Percentiles rank a stretch among this genome's conserved stretches.
Evolutionary conservation across 1,140 invertebrate genomes (phyloP).

Genomic region (Drosophila lowei): DNA sequence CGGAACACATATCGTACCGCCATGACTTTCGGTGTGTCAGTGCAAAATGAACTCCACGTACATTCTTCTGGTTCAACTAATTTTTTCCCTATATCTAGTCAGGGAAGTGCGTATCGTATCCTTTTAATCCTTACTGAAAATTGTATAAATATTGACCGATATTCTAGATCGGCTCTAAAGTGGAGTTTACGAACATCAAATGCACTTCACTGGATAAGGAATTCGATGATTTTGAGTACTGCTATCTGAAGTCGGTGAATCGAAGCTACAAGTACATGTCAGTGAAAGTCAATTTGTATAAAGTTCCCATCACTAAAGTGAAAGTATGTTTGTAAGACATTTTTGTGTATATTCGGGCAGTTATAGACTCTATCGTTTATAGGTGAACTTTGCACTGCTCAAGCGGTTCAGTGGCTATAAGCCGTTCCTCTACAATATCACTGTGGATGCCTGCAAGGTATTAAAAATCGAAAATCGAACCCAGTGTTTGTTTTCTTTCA

Average conservation of each 20-base stretch:
- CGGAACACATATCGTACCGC: too few species aligned
- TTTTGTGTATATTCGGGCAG: not conserved
- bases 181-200: conserved; percentile 41
- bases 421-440: conserved; percentile 35
- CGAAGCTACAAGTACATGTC: conserved; percentile 35
- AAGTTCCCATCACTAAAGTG: conserved; percentile 11
- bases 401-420: conserved; percentile 26
- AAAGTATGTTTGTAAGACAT: conserved; percentile 2
- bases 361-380: not conserved
- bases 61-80: too few species aligned
- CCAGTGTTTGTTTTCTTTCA: conserved; percentile 3
- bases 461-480: conserved; percentile 11
- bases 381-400: conserved; percentile 16
- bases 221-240: conserved; percentile 33
- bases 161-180: not conserved
- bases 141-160: too few species aligned
- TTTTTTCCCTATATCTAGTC: too few species aligned
- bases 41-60: too few species aligned
- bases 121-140: too few species aligned
- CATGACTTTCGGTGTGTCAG: too few species aligned
- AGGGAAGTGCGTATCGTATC: too few species aligned
- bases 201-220: conserved; percentile 22
- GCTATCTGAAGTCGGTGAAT: conserved; percentile 30
- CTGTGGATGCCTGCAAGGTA: conserved; percentile 13
- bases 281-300: not conserved